phyloP scores from a whole-genome alignment of 2,888 invertebrate species.

The Furcula furcula region DNA sequence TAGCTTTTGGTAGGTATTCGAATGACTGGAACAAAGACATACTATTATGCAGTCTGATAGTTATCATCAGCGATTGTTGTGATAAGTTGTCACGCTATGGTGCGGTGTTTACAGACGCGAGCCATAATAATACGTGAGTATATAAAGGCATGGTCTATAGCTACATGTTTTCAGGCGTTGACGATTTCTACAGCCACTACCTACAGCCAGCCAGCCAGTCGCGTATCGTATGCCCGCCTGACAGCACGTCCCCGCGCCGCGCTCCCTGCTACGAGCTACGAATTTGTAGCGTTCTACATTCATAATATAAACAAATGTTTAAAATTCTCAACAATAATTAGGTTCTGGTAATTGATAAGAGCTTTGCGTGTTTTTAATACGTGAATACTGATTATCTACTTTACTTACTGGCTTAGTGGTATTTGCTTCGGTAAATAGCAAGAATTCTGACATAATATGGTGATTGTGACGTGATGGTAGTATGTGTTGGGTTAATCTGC shows the following conservation, averaged over 20 bases:
- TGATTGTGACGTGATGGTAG: conserved; percentile 30
- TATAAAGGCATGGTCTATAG: conserved; percentile 9
- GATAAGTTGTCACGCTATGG: conserved; percentile 46
- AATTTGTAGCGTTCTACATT: conserved; percentile 31
- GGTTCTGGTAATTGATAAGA: background rate
- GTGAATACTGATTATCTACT: conserved; percentile 18
- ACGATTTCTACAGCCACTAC: too few species aligned
- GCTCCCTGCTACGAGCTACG: conserved; percentile 49
- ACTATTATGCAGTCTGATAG: conserved; percentile 39
- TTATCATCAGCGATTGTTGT: conserved; percentile 41
- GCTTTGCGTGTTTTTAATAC: background rate
- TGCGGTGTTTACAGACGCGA: conserved; percentile 48
- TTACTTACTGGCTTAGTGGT: conserved; percentile 20
- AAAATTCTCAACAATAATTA: background rate
- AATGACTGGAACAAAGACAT: conserved; percentile 1
- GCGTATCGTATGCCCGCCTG: conserved; percentile 44
- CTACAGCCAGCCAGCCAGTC: too few species aligned
- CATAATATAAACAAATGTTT: background rate
- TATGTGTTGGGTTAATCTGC: conserved; percentile 11
- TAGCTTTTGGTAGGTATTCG: background rate
- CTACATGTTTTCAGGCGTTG: conserved; percentile 25
- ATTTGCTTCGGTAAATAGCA: conserved; percentile 37
- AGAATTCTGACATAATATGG: conserved; percentile 25
- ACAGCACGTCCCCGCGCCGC: conserved; percentile 35
- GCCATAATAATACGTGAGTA: conserved; percentile 13